A percentile compares a stretch with the other conserved stretches of the same genome.
These are phyloP conservation scores for Ornithoptera alexandrae DNA, from an alignment of 2,888 invertebrate genomes.

Conservation along the genomic window DNA sequence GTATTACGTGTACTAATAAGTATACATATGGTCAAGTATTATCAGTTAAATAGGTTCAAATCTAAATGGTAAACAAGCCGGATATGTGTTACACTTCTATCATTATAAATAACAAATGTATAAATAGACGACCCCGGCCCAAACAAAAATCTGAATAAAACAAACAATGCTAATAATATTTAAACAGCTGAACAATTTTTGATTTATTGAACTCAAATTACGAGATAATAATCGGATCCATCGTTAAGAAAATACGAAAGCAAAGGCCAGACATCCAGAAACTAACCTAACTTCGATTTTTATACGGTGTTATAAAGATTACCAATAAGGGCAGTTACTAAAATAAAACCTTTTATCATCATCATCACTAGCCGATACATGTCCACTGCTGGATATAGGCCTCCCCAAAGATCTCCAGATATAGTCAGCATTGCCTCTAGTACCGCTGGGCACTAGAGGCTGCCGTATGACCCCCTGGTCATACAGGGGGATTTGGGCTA, in stretches of 20 bases:
- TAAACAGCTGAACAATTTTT: not conserved
- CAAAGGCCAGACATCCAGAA: not conserved
- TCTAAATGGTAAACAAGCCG: slow-evolving; percentile 60
- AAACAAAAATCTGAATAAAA: no score
- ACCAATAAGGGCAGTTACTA: not conserved
- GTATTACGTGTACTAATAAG: slow-evolving; percentile 72
- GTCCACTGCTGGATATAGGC: no score
- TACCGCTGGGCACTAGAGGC: no score
- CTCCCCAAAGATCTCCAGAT: no score
- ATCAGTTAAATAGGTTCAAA: slow-evolving; percentile 52
- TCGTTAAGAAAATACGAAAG: not conserved
- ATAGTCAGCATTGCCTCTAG: no score
- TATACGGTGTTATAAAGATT: not conserved
- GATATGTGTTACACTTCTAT: slow-evolving; percentile 24
- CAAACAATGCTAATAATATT: not conserved
- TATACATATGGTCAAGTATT: slow-evolving; percentile 55
- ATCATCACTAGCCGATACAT: no score
- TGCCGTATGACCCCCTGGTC: no score
- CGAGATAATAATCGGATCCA: not conserved
- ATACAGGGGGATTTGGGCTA: no score
- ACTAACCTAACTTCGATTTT: not conserved
- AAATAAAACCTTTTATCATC: no score
- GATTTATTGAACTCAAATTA: no score
- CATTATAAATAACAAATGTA: no score
- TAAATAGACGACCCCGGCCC: no score